Conservation (phyloP, 2,888 invertebrate genomes). For the Drosophila kanekoi region DNA sequence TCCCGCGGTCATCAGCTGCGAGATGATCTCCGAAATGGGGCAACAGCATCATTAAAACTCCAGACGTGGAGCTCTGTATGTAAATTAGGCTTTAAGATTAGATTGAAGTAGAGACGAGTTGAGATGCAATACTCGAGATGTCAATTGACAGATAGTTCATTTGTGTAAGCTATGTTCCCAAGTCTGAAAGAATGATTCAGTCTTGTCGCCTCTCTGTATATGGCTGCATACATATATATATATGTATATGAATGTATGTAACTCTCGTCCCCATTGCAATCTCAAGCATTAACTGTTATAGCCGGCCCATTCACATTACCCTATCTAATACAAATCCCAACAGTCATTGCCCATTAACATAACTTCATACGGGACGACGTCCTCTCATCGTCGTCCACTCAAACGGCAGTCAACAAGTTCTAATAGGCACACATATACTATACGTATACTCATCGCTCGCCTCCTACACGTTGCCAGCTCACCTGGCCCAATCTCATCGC, state of each 20-base stretch:
- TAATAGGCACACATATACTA: conserved; percentile 61
- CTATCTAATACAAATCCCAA: conserved; percentile 75
- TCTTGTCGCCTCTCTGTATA: conserved; percentile 11
- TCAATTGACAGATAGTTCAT: conserved; percentile 55
- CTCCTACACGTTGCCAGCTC: conserved; percentile 47
- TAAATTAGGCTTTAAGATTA: conserved; percentile 66
- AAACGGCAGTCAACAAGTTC: conserved; percentile 76
- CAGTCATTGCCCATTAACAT: conserved; percentile 80
- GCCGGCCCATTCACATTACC: conserved; percentile 62
- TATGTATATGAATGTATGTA: neutral
- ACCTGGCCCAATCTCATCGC: conserved; percentile 39
- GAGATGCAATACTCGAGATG: conserved; percentile 53
- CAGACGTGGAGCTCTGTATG: conserved; percentile 52
- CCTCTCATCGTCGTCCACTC: conserved; percentile 64
- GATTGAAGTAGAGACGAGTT: conserved; percentile 27
- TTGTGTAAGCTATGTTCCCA: conserved; percentile 8
- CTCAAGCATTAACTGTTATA: conserved; percentile 56
- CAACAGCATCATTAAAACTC: conserved; percentile 71
- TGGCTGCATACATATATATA: neutral
- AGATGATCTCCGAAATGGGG: conserved; percentile 45
- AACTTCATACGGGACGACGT: conserved; percentile 62
- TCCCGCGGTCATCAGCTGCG: conserved; percentile 36
- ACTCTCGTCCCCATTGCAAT: conserved; percentile 25
- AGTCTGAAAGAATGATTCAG: conserved; percentile 1
- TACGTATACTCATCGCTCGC: conserved; percentile 19